Percentiles rank a stretch among this genome's conserved stretches.
phyloP scores from a whole-genome alignment of 92 coral and sea anemone genomes.

The Metridium senile region DNA sequence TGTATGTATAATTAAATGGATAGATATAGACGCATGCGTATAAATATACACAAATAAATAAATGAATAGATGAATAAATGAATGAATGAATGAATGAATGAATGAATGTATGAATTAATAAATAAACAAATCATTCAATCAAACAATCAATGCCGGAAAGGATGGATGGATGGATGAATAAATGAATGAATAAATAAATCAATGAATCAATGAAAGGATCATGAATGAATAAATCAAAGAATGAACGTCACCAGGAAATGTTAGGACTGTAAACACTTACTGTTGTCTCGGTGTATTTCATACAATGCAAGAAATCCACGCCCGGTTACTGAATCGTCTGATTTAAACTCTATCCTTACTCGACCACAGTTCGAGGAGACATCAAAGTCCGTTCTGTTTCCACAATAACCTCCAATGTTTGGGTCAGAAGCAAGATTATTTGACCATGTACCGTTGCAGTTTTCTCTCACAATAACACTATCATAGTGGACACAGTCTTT shows the following conservation, averaged over 20 bases:
- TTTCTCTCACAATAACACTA: constrained; percentile 57
- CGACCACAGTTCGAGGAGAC: constrained; percentile 73
- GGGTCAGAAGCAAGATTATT: constrained; percentile 22
- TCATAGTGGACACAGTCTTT: constrained; percentile 80
- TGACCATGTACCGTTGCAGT: constrained; percentile 54
- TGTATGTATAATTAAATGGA: neutral
- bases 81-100: neutral
- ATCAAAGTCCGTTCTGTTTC: constrained; percentile 56
- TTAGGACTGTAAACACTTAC: too few relatives aligned
- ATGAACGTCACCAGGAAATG: neutral
- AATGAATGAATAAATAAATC: neutral
- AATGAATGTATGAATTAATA: neutral
- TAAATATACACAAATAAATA: too few relatives aligned
- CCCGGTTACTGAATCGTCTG: constrained; percentile 79
- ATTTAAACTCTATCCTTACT: constrained; percentile 60
- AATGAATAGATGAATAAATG: neutral
- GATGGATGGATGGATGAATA: too few relatives aligned
- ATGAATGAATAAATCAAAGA: neutral
- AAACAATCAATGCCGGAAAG: neutral
- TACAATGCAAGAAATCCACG: constrained; percentile 82
- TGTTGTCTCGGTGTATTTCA: constrained; percentile 41
- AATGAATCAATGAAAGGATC: neutral
- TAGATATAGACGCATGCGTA: neutral
- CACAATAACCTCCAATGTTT: constrained; percentile 54
- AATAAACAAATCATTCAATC: neutral